Percentiles rank a stretch among this genome's conserved stretches.
phyloP scores from a whole-genome alignment of 1,140 invertebrate genomes.

The Pseudobourletiella spinata region DNA sequence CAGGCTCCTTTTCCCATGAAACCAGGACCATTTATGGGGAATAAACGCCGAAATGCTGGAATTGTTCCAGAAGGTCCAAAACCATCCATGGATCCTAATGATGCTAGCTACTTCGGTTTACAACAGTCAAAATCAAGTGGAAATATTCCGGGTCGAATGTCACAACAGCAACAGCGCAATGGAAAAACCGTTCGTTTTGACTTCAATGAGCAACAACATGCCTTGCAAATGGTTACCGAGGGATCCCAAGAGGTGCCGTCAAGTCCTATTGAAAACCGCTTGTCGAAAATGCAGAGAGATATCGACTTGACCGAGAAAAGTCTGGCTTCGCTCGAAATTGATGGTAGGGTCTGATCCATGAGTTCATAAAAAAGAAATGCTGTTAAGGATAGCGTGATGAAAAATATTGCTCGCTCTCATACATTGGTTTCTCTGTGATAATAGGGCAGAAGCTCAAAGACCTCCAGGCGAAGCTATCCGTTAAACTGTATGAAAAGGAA shows the following conservation, averaged over 20 bases:
- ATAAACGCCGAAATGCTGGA: background rate
- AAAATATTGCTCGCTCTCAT: too few relatives aligned
- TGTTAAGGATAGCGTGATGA: too few relatives aligned
- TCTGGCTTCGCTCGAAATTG: constrained; percentile 19
- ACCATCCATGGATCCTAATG: background rate
- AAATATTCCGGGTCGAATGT: constrained; percentile 10
- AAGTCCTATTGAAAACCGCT: background rate
- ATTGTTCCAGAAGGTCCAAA: background rate
- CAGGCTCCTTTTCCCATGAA: background rate
- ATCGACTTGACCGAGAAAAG: background rate
- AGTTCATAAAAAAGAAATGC: too few relatives aligned
- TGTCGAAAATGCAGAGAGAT: background rate
- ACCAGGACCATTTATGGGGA: background rate
- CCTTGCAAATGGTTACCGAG: background rate
- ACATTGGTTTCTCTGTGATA: too few relatives aligned
- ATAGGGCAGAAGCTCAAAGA: too few relatives aligned
- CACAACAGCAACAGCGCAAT: too few relatives aligned
- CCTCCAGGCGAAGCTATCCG: too few relatives aligned
- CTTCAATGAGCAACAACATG: background rate
- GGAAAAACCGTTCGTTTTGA: constrained; percentile 7
- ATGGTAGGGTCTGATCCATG: too few relatives aligned
- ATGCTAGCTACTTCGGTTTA: constrained; percentile 6
- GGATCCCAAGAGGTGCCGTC: background rate
- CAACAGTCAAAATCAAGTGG: constrained; percentile 30
- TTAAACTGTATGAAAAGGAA: too few relatives aligned